phyloP scores from a whole-genome alignment of 2,113 vertebrate species.

The Mesoclemmys tuberculata region DNA sequence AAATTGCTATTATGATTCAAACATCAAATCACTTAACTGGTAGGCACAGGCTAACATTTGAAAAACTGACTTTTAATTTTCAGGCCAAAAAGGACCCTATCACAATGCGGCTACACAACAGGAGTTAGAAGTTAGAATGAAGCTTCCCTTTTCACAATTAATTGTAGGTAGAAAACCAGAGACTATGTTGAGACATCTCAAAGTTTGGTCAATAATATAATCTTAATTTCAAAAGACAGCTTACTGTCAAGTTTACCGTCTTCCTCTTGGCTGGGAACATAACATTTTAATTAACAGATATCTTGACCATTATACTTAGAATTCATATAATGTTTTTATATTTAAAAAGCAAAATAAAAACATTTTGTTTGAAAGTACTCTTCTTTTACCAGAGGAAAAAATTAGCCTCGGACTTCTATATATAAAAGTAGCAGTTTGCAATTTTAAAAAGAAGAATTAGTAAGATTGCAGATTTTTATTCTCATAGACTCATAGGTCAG shows the following conservation, averaged over 20 bases:
- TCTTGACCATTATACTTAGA: not conserved
- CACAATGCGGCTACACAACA: not conserved
- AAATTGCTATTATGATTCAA: not conserved
- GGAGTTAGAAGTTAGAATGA: not conserved
- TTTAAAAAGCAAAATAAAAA: not conserved
- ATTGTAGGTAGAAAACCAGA: not conserved
- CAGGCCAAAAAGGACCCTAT: not conserved
- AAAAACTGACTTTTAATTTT: not conserved
- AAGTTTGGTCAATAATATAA: not conserved
- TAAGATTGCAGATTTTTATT: not conserved
- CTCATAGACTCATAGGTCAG: no score
- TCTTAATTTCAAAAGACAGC: not conserved
- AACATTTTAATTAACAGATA: not conserved
- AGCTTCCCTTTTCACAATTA: not conserved
- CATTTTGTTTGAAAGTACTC: not conserved
- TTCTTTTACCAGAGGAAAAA: not conserved
- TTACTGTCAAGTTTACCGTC: slow-evolving; percentile 15
- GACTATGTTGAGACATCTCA: not conserved
- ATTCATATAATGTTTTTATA: not conserved
- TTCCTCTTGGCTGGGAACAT: not conserved
- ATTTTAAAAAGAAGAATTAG: not conserved
- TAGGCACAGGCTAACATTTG: not conserved
- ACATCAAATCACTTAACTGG: not conserved
- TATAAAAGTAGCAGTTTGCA: not conserved
- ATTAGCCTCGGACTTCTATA: not conserved